phyloP scores from a whole-genome alignment of 2,888 invertebrate genomes.

The Athrips mouffetella region DNA sequence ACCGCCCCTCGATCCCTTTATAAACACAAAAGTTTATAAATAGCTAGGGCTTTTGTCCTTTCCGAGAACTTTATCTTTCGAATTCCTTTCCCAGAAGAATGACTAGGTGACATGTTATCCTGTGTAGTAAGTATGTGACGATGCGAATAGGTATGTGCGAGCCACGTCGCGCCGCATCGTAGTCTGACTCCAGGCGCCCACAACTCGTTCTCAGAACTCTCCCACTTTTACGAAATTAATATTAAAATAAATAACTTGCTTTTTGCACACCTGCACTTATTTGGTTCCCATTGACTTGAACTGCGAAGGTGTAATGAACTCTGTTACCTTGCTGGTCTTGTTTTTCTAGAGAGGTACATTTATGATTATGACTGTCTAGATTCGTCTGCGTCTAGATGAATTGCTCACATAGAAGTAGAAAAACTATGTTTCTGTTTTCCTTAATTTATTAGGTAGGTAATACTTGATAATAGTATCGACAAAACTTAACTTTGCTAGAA shows the following conservation, averaged over 20 bases:
- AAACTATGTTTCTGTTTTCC: no score
- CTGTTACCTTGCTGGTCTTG: conserved; percentile 45
- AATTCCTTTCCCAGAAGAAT: conserved; percentile 26
- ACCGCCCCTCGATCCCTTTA: no score
- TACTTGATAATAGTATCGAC: no score
- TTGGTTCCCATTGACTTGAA: conserved; percentile 49
- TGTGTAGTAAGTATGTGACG: conserved; percentile 56
- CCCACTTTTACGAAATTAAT: conserved; percentile 51
- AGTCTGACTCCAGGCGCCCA: conserved; percentile 25
- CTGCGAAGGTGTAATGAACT: conserved; percentile 50
- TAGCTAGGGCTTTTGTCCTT: no score
- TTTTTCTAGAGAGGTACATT: conserved; percentile 37
- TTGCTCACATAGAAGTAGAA: no score
- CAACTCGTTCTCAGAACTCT: conserved; percentile 56
- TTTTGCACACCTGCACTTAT: conserved; percentile 61
- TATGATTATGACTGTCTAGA: conserved; percentile 33
- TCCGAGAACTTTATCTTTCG: conserved; percentile 17
- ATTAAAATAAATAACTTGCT: conserved; percentile 26
- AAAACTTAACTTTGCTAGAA: no score
- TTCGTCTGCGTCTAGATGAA: conserved; percentile 22
- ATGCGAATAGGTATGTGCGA: conserved; percentile 36
- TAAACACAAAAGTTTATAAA: no score
- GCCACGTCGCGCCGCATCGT: conserved; percentile 35
- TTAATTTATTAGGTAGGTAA: no score
- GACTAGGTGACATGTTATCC: conserved; percentile 28